Conservation (phyloP, 2,113 vertebrate species). For the Daubentonia madagascariensis region DNA sequence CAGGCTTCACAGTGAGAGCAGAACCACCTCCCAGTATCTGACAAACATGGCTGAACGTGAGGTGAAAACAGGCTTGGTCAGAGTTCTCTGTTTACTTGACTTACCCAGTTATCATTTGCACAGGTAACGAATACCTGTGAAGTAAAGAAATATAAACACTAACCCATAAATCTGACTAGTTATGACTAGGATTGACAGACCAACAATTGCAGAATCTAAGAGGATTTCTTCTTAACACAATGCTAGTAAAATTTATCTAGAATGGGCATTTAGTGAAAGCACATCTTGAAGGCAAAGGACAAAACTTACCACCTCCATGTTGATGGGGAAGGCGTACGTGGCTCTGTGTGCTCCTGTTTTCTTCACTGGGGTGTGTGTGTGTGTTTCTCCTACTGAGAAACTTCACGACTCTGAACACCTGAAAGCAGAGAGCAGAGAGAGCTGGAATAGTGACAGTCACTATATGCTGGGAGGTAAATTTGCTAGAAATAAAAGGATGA, state of each 20-base stretch:
- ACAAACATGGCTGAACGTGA: fast-evolving
- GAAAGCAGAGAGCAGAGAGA: neutral
- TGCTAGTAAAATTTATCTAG: neutral
- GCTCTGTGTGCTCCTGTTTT: neutral
- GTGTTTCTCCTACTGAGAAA: neutral
- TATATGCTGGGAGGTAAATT: neutral
- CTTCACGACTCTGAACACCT: neutral
- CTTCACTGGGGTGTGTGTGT: neutral
- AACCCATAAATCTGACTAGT: neutral
- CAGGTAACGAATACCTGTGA: neutral
- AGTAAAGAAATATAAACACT: neutral
- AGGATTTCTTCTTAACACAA: neutral
- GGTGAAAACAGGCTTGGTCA: neutral
- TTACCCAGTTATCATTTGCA: neutral
- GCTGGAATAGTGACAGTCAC: fast-evolving
- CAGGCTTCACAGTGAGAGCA: neutral
- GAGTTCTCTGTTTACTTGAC: fast-evolving
- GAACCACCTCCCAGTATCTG: fast-evolving
- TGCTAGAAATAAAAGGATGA: neutral
- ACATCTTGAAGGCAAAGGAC: neutral
- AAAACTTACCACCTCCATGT: neutral
- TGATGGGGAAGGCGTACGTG: too few species aligned
- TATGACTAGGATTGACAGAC: neutral
- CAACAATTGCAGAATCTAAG: neutral
- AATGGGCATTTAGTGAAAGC: neutral